Evolutionary conservation across 53 echinoderm and acorn worm genomes (phyloP).

Genomic region (Echinarachnius parma): DNA sequence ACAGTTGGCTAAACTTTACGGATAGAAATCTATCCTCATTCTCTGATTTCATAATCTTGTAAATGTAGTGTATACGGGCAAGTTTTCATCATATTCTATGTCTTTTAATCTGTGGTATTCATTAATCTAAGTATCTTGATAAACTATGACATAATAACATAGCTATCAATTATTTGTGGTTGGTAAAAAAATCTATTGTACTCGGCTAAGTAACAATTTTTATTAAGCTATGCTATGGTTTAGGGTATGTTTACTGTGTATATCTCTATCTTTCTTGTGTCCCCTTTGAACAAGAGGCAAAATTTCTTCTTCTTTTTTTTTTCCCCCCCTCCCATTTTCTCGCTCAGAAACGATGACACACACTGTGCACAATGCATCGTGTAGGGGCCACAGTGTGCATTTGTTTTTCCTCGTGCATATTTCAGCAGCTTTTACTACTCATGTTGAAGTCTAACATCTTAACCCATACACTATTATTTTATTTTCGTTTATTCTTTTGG

Average conservation of each 20-base stretch:
- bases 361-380: not conserved
- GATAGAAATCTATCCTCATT: not conserved
- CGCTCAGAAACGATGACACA: not conserved
- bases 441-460: slow-evolving; percentile 19
- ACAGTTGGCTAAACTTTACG: too few relatives aligned
- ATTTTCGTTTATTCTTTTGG: too few relatives aligned
- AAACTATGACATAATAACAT: slow-evolving; percentile 31
- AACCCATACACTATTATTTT: slow-evolving; percentile 5
- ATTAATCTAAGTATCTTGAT: slow-evolving; percentile 24
- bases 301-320: not conserved
- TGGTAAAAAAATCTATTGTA: slow-evolving; percentile 17
- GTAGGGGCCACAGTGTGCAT: not conserved
- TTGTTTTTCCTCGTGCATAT: not conserved
- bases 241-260: slow-evolving; percentile 28
- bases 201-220: slow-evolving; percentile 22
- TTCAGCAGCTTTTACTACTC: slow-evolving; percentile 19
- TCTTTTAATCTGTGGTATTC: slow-evolving; percentile 36
- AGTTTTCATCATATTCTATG: slow-evolving; percentile 34
- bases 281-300: slow-evolving; percentile 9
- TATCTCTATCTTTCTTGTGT: slow-evolving; percentile 24
- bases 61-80: slow-evolving; percentile 19
- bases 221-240: slow-evolving; percentile 1
- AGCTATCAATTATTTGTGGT: slow-evolving; percentile 37
- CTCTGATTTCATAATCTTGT: slow-evolving; percentile 29
- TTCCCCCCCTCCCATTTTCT: slow-evolving; percentile 1